Percentiles rank a stretch among this genome's conserved stretches.
Conservation (phyloP, 1,140 invertebrate genomes). For the Zaprionus taronus region DNA sequence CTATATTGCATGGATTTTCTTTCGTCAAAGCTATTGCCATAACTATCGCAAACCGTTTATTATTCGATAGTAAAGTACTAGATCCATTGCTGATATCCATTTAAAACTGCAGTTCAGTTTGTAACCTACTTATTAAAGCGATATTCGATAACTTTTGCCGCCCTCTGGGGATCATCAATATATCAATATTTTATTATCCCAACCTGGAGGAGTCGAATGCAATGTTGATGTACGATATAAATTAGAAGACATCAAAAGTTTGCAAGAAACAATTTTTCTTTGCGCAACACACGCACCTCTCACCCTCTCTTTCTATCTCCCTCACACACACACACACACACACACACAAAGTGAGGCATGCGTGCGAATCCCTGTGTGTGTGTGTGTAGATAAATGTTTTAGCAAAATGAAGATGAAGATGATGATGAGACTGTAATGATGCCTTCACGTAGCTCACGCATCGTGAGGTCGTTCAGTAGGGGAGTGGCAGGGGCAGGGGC, state of each 20-base stretch:
- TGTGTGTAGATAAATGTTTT: slow-evolving; percentile 71
- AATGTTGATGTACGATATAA: slow-evolving; percentile 56
- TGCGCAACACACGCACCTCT: background rate
- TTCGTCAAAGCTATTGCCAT: too few relatives aligned
- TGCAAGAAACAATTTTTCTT: slow-evolving; percentile 60
- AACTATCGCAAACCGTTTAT: too few relatives aligned
- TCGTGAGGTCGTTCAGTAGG: background rate
- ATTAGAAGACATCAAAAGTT: slow-evolving; percentile 78
- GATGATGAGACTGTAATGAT: slow-evolving; percentile 40
- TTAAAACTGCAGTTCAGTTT: background rate
- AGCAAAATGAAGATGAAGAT: slow-evolving; percentile 61
- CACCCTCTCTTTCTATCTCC: background rate
- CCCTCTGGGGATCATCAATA: background rate
- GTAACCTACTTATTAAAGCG: background rate
- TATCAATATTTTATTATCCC: background rate
- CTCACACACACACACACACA: background rate
- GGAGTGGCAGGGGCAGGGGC: background rate
- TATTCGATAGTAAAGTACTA: too few relatives aligned
- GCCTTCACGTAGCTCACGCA: slow-evolving; percentile 30
- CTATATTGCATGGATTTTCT: too few relatives aligned
- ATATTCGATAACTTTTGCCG: background rate
- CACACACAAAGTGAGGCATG: slow-evolving; percentile 25
- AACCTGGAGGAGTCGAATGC: slow-evolving; percentile 4
- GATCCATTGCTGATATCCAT: too few relatives aligned
- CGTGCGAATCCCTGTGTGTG: slow-evolving; percentile 34